Percentiles rank a stretch among this genome's conserved stretches.
These are phyloP conservation scores for Rallus crepitans DNA, from an alignment of 2,797 vertebrate species.

Conservation along the genomic window DNA sequence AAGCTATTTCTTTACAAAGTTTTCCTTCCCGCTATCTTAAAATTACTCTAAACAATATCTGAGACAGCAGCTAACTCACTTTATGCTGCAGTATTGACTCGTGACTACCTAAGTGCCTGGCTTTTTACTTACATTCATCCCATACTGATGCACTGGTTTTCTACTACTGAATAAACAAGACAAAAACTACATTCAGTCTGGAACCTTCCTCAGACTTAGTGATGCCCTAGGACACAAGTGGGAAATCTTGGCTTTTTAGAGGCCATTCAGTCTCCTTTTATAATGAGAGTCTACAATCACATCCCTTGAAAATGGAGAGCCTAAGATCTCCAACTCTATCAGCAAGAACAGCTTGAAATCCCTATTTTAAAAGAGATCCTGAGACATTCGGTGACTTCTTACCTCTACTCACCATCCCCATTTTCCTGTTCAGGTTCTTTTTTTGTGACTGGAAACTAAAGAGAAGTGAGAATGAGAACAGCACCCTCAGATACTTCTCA, in stretches of 20 bases:
- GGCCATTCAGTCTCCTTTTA: neutral
- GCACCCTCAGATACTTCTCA: neutral
- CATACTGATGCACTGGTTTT: neutral
- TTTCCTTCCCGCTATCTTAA: neutral
- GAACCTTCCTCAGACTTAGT: neutral
- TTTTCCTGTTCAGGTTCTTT: neutral
- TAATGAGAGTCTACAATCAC: neutral
- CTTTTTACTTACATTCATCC: neutral
- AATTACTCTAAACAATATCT: constrained; percentile 26
- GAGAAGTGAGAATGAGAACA: neutral
- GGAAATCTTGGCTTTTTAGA: neutral
- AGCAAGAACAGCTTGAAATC: neutral
- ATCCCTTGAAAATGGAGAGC: neutral
- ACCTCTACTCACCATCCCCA: neutral
- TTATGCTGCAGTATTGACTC: neutral
- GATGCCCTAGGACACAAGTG: neutral
- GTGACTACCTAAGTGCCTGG: neutral
- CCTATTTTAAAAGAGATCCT: neutral
- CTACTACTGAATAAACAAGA: neutral
- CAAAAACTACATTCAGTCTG: neutral
- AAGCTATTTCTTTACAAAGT: neutral
- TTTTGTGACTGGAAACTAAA: neutral
- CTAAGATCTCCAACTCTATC: neutral
- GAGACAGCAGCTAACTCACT: constrained; percentile 12
- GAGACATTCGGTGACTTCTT: neutral